Percentiles rank a stretch among this genome's conserved stretches.
These are phyloP conservation scores for Drosophila subpulchrella DNA, from an alignment of 1,140 invertebrate genomes.

Conservation along the genomic window DNA sequence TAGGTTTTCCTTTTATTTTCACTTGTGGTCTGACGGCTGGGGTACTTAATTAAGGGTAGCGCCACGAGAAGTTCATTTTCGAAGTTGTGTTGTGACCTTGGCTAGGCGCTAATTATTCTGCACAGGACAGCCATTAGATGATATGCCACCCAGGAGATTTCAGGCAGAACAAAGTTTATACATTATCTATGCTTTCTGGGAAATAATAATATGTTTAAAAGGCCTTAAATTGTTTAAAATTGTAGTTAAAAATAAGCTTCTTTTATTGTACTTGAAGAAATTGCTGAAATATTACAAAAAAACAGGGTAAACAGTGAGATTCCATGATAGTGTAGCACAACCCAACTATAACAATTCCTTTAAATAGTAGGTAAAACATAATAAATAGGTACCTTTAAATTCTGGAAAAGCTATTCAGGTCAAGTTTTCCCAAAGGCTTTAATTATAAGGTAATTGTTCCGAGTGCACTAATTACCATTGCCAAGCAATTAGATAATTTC, in stretches of 20 bases:
- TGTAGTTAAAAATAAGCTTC: neutral
- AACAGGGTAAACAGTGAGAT: too few species aligned
- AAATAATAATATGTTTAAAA: neutral
- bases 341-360: too few species aligned
- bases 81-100: conserved; percentile 17
- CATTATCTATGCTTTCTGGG: neutral
- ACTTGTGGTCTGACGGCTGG: neutral
- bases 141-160: conserved; percentile 26
- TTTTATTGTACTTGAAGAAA: too few species aligned
- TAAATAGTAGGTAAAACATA: too few species aligned
- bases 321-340: too few species aligned
- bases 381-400: too few species aligned
- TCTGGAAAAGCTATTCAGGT: too few species aligned
- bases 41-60: conserved; percentile 9
- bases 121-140: conserved; percentile 13
- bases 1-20: neutral
- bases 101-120: conserved; percentile 14
- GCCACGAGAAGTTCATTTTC: conserved; percentile 6
- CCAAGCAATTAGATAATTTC: conserved; percentile 11
- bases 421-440: neutral
- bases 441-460: neutral
- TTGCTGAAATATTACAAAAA: too few species aligned
- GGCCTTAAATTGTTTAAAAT: neutral
- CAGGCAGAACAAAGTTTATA: neutral
- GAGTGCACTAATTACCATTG: conserved; percentile 4